A percentile compares a stretch with the other conserved stretches of the same genome.
Evolutionary conservation across 1,140 invertebrate species (phyloP).

Genomic region (Zaprionus kolodkinae): DNA sequence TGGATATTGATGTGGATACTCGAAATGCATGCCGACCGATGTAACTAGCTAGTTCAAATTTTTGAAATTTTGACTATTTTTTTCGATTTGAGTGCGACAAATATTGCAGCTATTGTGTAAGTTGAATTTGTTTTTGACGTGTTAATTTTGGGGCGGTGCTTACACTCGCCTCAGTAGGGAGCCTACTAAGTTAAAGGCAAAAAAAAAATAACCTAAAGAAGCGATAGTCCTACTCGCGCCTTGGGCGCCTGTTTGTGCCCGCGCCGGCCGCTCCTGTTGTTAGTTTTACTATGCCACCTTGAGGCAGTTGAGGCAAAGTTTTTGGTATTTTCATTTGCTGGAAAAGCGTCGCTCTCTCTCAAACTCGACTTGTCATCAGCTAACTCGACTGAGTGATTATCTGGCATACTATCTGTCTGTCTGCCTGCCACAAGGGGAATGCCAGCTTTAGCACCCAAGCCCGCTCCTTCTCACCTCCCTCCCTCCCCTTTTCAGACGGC

Average conservation of each 20-base stretch:
- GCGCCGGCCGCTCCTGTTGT: neutral
- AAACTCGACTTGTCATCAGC: constrained; percentile 56
- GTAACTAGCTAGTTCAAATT: neutral
- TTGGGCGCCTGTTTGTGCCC: constrained; percentile 22
- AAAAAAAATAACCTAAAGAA: neutral
- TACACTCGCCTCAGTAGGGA: no score
- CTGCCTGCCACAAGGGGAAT: constrained; percentile 13
- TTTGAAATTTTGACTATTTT: constrained; percentile 44
- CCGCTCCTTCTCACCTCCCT: neutral
- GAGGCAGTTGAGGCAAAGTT: constrained; percentile 25
- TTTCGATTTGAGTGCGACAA: constrained; percentile 20
- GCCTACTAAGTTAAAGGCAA: neutral
- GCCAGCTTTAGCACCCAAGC: neutral
- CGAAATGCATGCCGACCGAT: constrained; percentile 35
- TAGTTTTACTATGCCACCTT: neutral
- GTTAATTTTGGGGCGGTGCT: no score
- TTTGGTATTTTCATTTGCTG: constrained; percentile 38
- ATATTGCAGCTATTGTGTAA: constrained; percentile 1
- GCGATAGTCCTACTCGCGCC: no score
- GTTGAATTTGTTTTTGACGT: neutral
- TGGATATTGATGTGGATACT: constrained; percentile 18
- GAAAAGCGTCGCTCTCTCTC: constrained; percentile 9
- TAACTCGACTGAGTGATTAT: constrained; percentile 71
- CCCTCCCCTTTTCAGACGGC: neutral
- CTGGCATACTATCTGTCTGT: constrained; percentile 29